phyloP scores from a whole-genome alignment of 1,140 invertebrate genomes.

The Leptopilina clavipes region DNA sequence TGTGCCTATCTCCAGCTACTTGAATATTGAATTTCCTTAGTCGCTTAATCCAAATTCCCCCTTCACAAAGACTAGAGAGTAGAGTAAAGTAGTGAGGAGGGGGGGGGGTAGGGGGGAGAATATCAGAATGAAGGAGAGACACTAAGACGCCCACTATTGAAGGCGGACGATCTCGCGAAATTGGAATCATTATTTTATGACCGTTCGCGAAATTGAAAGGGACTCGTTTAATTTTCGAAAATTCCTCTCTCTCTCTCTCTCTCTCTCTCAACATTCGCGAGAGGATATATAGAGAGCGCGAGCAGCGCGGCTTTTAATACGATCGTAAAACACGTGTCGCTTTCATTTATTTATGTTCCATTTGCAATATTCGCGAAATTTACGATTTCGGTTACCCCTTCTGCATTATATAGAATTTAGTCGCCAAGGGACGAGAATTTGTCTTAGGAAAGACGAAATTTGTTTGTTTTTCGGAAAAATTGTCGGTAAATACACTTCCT shows the following conservation, averaged over 20 bases:
- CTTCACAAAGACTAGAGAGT: conserved; percentile 28
- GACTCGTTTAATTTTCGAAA: conserved; percentile 65
- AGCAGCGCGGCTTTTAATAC: conserved; percentile 4
- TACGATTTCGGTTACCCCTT: not conserved
- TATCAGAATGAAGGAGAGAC: conserved; percentile 38
- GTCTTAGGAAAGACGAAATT: not conserved
- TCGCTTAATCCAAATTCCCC: conserved; percentile 73
- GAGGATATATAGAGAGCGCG: conserved; percentile 1
- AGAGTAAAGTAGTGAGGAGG: no score
- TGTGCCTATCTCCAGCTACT: conserved; percentile 73
- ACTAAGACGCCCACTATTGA: conserved; percentile 43
- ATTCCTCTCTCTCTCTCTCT: conserved; percentile 47
- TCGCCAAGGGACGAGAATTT: not conserved
- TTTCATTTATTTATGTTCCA: conserved; percentile 27
- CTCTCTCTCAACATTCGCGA: no score
- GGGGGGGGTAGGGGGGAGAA: conserved; percentile 41
- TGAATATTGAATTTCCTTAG: conserved; percentile 76
- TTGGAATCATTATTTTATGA: conserved; percentile 74
- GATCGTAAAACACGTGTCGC: conserved; percentile 29
- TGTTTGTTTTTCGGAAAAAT: no score
- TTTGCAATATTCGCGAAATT: conserved; percentile 19
- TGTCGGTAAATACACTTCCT: no score
- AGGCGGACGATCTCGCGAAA: conserved; percentile 70
- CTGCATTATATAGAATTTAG: not conserved
- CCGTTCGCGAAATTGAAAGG: conserved; percentile 64